These are phyloP conservation scores for Raja brachyura DNA, from an alignment of 2,113 vertebrate species.

Conservation along the genomic window DNA sequence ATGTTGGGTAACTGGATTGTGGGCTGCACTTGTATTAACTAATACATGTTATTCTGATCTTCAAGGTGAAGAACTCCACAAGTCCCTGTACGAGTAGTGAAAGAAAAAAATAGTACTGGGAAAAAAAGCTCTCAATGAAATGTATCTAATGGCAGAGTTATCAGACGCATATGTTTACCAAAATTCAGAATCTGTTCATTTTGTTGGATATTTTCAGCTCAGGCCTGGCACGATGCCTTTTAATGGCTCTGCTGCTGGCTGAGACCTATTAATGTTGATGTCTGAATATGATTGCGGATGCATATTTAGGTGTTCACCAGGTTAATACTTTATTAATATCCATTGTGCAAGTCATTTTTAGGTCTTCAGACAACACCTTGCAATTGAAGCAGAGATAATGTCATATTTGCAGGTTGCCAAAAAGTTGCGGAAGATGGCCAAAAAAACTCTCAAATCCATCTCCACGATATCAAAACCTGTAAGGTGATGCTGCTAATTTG, in stretches of 20 bases:
- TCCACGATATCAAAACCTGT: background rate
- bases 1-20: background rate
- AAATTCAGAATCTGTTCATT: background rate
- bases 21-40: background rate
- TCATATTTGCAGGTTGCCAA: background rate
- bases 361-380: background rate
- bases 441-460: background rate
- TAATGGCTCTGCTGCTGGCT: background rate
- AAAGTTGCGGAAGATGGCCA: background rate
- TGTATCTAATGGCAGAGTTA: background rate
- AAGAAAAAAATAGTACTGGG: no score
- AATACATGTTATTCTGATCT: background rate
- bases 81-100: background rate
- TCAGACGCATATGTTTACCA: background rate
- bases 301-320: background rate
- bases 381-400: background rate
- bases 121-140: background rate
- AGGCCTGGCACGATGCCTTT: slow-evolving; percentile 11
- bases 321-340: background rate
- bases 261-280: slow-evolving; percentile 1
- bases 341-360: background rate
- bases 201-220: background rate
- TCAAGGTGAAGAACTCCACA: background rate
- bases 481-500: background rate
- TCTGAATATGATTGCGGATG: background rate